Conservation (phyloP, 2,888 invertebrate species). For the Mimachlamys varia region DNA sequence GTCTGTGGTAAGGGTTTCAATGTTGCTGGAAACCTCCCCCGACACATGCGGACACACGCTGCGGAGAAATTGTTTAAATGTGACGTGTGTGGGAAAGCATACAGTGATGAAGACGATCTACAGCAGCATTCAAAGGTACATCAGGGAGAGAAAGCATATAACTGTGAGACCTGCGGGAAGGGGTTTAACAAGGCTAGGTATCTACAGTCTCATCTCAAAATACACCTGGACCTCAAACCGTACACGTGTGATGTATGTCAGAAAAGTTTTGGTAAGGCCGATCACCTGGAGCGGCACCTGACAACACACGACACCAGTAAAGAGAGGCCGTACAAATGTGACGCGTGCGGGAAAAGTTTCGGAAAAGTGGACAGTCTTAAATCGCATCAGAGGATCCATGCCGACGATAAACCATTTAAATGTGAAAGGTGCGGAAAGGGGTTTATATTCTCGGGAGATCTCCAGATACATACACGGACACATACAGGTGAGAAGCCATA, state of each 20-base stretch:
- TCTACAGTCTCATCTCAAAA: neutral
- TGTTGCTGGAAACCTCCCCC: neutral
- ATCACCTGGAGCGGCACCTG: neutral
- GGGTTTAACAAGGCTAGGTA: neutral
- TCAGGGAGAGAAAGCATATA: neutral
- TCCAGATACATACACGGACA: neutral
- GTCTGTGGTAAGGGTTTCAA: neutral
- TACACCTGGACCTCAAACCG: neutral
- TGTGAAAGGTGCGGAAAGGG: neutral
- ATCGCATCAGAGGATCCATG: neutral
- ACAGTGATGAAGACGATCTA: neutral
- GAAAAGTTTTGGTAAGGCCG: neutral
- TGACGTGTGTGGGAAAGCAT: neutral
- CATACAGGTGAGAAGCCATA: neutral
- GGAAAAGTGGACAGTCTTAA: neutral
- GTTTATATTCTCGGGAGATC: neutral
- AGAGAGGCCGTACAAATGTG: neutral
- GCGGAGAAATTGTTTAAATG: neutral
- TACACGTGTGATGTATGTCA: neutral
- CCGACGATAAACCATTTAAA: neutral
- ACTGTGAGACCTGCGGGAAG: neutral
- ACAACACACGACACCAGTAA: neutral
- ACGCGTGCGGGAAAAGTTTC: neutral
- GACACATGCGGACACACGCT: neutral
- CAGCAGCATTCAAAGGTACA: neutral